Evolutionary conservation across 2,888 invertebrate species (phyloP).

Genomic region (Petrolisthes manimaculis): DNA sequence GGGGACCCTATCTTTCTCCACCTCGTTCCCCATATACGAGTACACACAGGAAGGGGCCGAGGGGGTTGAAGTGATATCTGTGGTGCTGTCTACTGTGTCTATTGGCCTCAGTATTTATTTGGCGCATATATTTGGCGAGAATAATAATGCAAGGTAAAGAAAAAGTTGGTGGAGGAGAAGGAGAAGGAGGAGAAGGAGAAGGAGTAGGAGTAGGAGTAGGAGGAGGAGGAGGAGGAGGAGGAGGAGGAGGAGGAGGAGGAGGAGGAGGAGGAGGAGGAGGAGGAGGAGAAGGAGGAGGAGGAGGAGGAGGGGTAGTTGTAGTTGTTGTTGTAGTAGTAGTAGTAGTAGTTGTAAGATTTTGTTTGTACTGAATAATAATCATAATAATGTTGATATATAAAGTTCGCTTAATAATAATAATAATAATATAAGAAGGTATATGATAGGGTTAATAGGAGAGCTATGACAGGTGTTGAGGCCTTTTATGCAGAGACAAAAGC

Average conservation of each 20-base stretch:
- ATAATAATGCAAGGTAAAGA: not conserved
- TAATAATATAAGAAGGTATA: too few species aligned
- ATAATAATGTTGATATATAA: too few species aligned
- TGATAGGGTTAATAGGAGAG: too few species aligned
- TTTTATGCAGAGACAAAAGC: too few species aligned
- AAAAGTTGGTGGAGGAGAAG: not conserved
- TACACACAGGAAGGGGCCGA: not conserved
- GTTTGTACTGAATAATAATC: too few species aligned
- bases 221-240: not conserved
- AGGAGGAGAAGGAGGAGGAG: not conserved
- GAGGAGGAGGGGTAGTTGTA: too few species aligned
- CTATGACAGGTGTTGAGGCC: too few species aligned
- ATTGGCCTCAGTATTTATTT: conserved; percentile 43
- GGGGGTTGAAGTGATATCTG: conserved; percentile 14
- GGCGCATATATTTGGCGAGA: conserved; percentile 26
- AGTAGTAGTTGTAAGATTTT: too few species aligned
- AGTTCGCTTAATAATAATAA: too few species aligned
- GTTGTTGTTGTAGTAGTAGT: too few species aligned
- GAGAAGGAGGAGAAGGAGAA: not conserved
- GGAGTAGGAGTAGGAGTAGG: not conserved
- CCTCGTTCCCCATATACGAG: conserved; percentile 31
- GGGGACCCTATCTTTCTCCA: not conserved
- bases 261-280: too few species aligned
- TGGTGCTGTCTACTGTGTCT: conserved; percentile 29
- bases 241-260: too few species aligned